Percentiles rank a stretch among this genome's conserved stretches.
phyloP scores from a whole-genome alignment of 2,797 vertebrate genomes.

The Anabacerthia variegaticeps region DNA sequence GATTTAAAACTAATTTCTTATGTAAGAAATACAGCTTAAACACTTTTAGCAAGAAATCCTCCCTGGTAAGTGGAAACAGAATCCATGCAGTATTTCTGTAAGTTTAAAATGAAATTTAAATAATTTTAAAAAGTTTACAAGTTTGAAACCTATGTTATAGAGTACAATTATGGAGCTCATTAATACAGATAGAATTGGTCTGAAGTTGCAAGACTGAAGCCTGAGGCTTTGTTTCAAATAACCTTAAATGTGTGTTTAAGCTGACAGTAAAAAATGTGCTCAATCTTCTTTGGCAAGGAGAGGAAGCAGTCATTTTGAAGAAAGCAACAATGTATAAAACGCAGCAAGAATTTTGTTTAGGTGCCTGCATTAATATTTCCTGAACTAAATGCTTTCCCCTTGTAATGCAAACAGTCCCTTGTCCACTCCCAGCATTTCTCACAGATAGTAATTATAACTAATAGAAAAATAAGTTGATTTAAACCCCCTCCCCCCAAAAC shows the following conservation, averaged over 20 bases:
- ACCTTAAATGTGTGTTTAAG: conserved; percentile 31
- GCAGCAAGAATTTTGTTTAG: neutral
- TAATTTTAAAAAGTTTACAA: conserved; percentile 27
- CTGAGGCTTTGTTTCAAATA: conserved; percentile 48
- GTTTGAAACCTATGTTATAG: neutral
- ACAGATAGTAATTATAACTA: neutral
- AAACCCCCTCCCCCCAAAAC: too few relatives aligned
- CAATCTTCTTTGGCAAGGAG: neutral
- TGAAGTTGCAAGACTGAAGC: conserved; percentile 29
- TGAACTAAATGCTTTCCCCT: neutral
- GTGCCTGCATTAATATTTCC: neutral
- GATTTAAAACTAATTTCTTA: neutral
- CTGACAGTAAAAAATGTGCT: conserved; percentile 8
- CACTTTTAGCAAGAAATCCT: neutral
- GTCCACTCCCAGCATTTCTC: neutral
- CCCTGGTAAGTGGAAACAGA: neutral
- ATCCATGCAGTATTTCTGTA: neutral
- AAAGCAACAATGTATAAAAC: neutral
- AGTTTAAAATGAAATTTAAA: conserved; percentile 14
- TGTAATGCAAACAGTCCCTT: neutral
- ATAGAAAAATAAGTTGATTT: neutral
- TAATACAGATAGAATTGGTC: conserved; percentile 25
- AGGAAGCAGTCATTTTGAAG: neutral
- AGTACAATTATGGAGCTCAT: conserved; percentile 37
- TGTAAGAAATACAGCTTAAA: neutral